A percentile compares a stretch with the other conserved stretches of the same genome.
These are phyloP conservation scores for Brachyptera risi DNA, from an alignment of 2,888 invertebrate genomes.

Conservation along the genomic window DNA sequence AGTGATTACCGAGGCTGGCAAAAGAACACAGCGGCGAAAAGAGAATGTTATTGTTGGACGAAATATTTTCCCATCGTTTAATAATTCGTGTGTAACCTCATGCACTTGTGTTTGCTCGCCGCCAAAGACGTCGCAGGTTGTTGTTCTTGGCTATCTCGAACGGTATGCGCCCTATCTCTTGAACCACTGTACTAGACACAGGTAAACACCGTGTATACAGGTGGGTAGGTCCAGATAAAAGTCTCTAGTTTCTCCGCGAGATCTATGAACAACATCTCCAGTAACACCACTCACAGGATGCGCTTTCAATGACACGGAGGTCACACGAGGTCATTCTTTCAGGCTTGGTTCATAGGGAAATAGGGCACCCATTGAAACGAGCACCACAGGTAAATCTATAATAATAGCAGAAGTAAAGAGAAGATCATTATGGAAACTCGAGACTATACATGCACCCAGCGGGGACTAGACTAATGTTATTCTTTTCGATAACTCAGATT, in stretches of 20 bases:
- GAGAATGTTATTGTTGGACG: neutral
- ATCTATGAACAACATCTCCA: neutral
- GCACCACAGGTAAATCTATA: neutral
- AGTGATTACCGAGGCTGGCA: constrained; percentile 7
- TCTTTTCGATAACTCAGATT: constrained; percentile 22
- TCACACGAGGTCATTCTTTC: constrained; percentile 15
- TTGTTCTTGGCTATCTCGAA: neutral
- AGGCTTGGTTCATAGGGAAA: constrained; percentile 23
- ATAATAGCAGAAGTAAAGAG: neutral
- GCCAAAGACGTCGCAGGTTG: constrained; percentile 9
- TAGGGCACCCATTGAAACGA: constrained; percentile 23
- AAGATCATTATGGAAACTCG: constrained; percentile 20
- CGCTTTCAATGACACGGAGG: neutral
- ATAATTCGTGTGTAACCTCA: constrained; percentile 12
- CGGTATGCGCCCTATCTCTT: too few species aligned
- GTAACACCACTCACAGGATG: constrained; percentile 16
- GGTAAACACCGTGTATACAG: neutral
- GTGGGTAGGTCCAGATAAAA: neutral
- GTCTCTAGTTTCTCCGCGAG: constrained; percentile 8
- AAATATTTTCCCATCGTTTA: constrained; percentile 14
- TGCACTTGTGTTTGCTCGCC: neutral
- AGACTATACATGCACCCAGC: constrained; percentile 23
- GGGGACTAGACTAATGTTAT: constrained; percentile 28
- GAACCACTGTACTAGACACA: neutral
- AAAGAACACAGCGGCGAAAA: constrained; percentile 1